These are phyloP conservation scores for Sitta carolinensis DNA, from an alignment of 2,797 vertebrate species.

Conservation along the genomic window DNA sequence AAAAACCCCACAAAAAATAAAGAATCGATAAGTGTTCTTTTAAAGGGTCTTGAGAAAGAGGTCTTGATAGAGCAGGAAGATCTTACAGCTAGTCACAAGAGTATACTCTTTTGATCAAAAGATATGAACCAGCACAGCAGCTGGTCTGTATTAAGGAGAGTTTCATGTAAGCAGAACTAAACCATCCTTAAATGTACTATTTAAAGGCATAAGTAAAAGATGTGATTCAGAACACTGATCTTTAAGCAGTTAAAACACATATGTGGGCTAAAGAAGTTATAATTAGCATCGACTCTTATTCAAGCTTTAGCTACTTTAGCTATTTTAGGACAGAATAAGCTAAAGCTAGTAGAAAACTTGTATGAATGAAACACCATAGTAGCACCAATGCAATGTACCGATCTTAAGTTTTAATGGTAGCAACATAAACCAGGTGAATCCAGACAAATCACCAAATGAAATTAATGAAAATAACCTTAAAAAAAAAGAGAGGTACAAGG, in stretches of 20 bases:
- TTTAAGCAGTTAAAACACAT: background rate
- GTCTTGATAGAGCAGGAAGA: background rate
- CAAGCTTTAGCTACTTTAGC: background rate
- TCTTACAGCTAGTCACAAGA: background rate
- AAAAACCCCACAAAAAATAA: too few species aligned
- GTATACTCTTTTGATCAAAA: background rate
- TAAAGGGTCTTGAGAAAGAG: background rate
- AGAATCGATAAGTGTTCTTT: accelerated
- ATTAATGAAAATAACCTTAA: background rate
- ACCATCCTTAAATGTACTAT: background rate
- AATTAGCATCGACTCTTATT: background rate
- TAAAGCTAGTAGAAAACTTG: background rate
- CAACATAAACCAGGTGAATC: background rate
- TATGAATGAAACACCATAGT: background rate
- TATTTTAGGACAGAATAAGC: background rate
- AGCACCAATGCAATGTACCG: background rate
- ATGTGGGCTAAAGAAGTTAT: background rate
- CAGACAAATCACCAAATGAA: background rate
- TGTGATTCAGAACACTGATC: background rate
- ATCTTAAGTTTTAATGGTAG: background rate
- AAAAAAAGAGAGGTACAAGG: background rate
- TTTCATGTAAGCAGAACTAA: background rate
- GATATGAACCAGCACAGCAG: background rate
- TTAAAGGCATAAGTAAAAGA: background rate
- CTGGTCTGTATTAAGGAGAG: background rate